Base-by-base conservation (phyloP, 1,140 invertebrate genomes). In the Microplitis mediator region DNA sequence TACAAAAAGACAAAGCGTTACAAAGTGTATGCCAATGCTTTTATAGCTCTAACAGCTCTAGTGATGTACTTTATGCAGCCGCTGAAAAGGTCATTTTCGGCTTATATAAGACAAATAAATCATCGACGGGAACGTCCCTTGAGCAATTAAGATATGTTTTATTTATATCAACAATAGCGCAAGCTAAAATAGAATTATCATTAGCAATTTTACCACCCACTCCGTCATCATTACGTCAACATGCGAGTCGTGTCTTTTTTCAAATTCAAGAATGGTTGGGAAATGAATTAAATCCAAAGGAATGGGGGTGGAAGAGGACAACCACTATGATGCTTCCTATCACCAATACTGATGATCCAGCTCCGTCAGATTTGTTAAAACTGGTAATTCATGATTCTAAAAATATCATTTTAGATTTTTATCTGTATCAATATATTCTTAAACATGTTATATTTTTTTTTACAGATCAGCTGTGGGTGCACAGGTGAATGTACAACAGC, bases 201-300 rank as follows among this genome's bases (percentile, higher is more conserved):
- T 31, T 71, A 9, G 6, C 77, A 50, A 73, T 74, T 36, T 60
- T 80, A 60, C 74, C 78, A 72, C 78, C 77, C 60, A 80, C 77
- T 34, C 13, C 72, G 60, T 71, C 71, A 72, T 74, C 73, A 52
- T 64, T 75, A 8, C 65, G 75, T 73, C 74, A 78, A 76, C 76
- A 81, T 61, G 72, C 79, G 5, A n/a, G 74, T 74, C 75, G 78
- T 74, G 79, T 81, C 23, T 80, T 76, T 67, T 70, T 76, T 51
- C 76, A 81, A 76, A 58, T 80, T 16, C 76, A 78, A 69, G 68
- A 62, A 73, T 79, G 77, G 77, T 36, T 79, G 13, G 71, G 75
- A 52, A 14, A 64, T 54, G 39, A 35, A 71, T 66, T 77, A 58
- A 58, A 64, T 9, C 63, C 71, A 60, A 66, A 76, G 76, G 68